Percentiles rank a stretch among this genome's conserved stretches.
phyloP scores from a whole-genome alignment of 2,113 vertebrate species.

The Lutjanus erythropterus region DNA sequence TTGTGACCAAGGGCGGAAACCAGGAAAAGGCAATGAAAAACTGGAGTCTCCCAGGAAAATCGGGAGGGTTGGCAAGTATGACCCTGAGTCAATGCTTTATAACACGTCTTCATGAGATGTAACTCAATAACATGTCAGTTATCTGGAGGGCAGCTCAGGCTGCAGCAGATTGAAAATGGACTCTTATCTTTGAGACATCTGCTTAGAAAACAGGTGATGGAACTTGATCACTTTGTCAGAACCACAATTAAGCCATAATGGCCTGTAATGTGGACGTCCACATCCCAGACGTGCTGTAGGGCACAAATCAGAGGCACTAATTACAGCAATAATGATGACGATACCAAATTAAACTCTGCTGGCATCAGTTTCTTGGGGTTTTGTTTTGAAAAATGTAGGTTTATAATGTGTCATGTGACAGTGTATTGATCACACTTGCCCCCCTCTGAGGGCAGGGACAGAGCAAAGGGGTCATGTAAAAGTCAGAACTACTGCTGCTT shows the following conservation, averaged over 20 bases:
- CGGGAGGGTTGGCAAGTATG: too few relatives aligned
- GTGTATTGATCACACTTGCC: slow-evolving; percentile 30
- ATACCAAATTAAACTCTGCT: slow-evolving; percentile 15
- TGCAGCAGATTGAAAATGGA: slow-evolving; percentile 52
- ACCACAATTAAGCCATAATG: slow-evolving; percentile 63
- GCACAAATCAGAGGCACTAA: slow-evolving; percentile 46
- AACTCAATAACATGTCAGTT: slow-evolving; percentile 48
- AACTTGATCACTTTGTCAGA: slow-evolving; percentile 65
- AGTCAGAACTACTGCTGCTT: slow-evolving; percentile 22
- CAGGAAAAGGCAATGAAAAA: too few relatives aligned
- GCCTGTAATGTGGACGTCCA: slow-evolving; percentile 43
- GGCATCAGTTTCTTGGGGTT: slow-evolving; percentile 10
- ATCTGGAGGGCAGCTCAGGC: slow-evolving; percentile 53
- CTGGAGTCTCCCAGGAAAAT: too few relatives aligned
- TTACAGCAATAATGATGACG: slow-evolving; percentile 30
- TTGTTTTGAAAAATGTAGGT: slow-evolving; percentile 32
- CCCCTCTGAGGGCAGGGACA: neutral
- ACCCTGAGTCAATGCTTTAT: slow-evolving; percentile 7
- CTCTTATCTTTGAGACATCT: slow-evolving; percentile 54
- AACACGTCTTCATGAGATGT: slow-evolving; percentile 42
- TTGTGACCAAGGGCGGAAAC: too few relatives aligned
- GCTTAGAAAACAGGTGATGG: slow-evolving; percentile 65
- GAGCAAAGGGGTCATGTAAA: neutral
- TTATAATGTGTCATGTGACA: slow-evolving; percentile 30
- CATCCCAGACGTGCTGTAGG: slow-evolving; percentile 33